Conservation (phyloP, 2,113 vertebrate genomes). For the Capreolus pygargus region DNA sequence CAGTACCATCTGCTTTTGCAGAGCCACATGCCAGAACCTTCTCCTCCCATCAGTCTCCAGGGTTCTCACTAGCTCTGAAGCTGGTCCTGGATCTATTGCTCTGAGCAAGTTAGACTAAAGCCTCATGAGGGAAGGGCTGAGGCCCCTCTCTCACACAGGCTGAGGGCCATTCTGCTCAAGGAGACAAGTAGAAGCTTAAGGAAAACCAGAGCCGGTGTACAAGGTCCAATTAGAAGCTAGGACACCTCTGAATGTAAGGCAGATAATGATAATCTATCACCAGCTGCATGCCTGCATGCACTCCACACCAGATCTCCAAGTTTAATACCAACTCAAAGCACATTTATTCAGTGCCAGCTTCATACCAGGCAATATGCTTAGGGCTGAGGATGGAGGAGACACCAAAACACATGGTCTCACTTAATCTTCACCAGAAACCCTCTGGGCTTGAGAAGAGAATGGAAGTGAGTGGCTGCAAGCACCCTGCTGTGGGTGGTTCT, state of each 20-base stretch:
- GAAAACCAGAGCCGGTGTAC: background rate
- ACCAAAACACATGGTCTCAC: background rate
- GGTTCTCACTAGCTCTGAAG: background rate
- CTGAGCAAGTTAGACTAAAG: background rate
- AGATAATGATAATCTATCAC: background rate
- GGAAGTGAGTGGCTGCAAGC: background rate
- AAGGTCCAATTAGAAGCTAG: background rate
- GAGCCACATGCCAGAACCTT: conserved; percentile 40
- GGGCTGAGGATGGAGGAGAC: background rate
- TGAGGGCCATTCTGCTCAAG: background rate
- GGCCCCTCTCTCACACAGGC: background rate
- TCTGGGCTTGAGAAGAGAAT: background rate
- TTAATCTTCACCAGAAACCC: background rate
- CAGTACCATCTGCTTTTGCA: conserved; percentile 53
- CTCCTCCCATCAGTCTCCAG: conserved; percentile 29
- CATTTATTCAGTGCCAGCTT: background rate
- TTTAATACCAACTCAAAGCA: background rate
- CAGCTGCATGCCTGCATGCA: rapidly evolving
- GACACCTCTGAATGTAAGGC: background rate
- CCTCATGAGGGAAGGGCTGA: background rate
- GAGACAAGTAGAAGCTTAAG: background rate
- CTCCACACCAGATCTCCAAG: background rate
- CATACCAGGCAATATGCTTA: background rate
- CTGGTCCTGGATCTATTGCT: no score
- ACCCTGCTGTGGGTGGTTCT: background rate